These are phyloP conservation scores for Hyalella azteca DNA, from an alignment of 2,888 invertebrate species.

Conservation along the genomic window DNA sequence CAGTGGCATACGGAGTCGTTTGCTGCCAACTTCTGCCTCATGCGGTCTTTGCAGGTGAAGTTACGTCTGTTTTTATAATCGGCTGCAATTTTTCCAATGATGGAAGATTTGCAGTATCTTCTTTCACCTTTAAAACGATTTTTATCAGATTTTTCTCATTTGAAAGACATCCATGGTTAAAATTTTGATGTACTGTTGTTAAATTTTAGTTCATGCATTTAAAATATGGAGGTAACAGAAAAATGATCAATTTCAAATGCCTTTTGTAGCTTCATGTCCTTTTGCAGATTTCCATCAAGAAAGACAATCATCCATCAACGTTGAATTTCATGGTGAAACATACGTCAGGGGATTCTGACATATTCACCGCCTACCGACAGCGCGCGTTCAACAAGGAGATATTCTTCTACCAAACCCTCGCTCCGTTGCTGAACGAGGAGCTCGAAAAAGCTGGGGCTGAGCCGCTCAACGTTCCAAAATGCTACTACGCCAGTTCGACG, in stretches of 20 bases:
- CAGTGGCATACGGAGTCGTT: background rate
- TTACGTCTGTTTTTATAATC: no score
- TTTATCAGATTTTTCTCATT: no score
- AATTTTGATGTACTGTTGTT: no score
- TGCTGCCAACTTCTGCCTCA: slow-evolving; percentile 8
- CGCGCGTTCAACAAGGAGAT: slow-evolving; percentile 8
- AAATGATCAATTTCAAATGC: no score
- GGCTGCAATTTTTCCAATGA: no score
- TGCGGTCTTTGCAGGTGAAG: slow-evolving; percentile 8
- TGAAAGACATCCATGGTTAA: no score
- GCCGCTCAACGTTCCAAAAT: background rate
- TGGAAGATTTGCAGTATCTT: no score
- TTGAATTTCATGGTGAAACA: slow-evolving; percentile 7
- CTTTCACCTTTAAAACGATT: no score
- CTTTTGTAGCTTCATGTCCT: no score
- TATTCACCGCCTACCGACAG: background rate
- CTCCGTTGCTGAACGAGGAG: slow-evolving; percentile 5
- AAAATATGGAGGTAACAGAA: no score
- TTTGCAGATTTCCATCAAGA: background rate
- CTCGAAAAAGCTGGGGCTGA: background rate
- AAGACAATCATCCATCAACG: background rate
- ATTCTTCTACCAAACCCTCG: background rate
- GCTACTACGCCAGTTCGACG: background rate
- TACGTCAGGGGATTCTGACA: background rate
- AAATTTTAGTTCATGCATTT: no score